phyloP scores from a whole-genome alignment of 30 jellyfish, hydroid and myxozoan genomes.

The Aurelia aurita complex sp. Pacific region DNA sequence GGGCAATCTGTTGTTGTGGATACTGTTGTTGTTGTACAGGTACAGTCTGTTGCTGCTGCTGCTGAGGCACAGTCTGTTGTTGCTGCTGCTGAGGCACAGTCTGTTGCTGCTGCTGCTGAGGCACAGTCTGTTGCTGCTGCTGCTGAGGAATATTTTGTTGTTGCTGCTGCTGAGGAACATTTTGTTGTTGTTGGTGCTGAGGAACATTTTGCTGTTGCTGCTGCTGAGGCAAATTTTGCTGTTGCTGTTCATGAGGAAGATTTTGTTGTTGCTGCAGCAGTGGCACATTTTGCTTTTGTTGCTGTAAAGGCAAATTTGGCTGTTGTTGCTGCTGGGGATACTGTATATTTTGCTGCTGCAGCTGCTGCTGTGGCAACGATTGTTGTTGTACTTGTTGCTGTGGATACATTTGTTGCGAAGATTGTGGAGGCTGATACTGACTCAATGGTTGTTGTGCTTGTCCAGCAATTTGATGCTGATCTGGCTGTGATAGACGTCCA shows the following conservation, averaged over 20 bases:
- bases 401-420: neutral
- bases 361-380: neutral
- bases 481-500: neutral
- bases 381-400: neutral
- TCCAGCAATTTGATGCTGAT: neutral
- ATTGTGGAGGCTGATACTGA: neutral
- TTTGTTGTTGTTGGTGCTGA: constrained; percentile 3
- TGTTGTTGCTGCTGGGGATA: neutral
- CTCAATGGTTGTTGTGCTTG: neutral
- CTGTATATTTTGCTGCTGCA: neutral
- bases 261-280: neutral
- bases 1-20: constrained; percentile 20
- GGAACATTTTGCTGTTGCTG: neutral
- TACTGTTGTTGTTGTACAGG: constrained; percentile 23
- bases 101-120: constrained; percentile 36
- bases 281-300: neutral
- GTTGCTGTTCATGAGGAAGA: neutral
- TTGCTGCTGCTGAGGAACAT: neutral
- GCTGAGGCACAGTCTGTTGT: constrained; percentile 24
- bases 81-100: constrained; percentile 13
- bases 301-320: neutral
- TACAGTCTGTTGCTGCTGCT: constrained; percentile 14
- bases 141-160: neutral
- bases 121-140: constrained; percentile 22
- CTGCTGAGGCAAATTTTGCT: neutral